Evolutionary conservation across 2,113 vertebrate genomes (phyloP).

Genomic region (Otocyon megalotis): DNA sequence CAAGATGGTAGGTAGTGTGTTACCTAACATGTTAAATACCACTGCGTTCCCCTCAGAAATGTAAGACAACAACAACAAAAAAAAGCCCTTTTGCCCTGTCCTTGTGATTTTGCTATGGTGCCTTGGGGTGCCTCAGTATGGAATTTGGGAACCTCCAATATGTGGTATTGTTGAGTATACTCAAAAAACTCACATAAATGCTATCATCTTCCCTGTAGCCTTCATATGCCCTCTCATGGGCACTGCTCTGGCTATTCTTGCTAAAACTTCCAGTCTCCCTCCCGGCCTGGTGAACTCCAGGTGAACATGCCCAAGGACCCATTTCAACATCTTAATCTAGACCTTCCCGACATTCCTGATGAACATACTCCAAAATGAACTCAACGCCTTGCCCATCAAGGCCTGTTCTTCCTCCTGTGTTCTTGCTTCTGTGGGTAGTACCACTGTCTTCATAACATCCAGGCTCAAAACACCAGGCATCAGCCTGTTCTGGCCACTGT

Average conservation of each 20-base stretch:
- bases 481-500: neutral
- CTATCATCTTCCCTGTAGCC: neutral
- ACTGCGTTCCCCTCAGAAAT: neutral
- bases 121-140: neutral
- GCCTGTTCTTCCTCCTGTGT: neutral
- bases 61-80: neutral
- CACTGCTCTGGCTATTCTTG: neutral
- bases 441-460: neutral
- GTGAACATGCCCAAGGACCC: too few species aligned
- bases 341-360: neutral
- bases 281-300: neutral
- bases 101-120: too few species aligned
- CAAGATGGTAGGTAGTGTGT: too few species aligned
- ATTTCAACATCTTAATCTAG: neutral
- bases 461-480: neutral
- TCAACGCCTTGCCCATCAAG: neutral
- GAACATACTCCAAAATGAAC: neutral
- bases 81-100: fast-evolving
- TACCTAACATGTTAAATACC: neutral
- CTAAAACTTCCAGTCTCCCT: neutral
- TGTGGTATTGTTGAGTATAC: fast-evolving
- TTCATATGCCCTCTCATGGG: neutral
- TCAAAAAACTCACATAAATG: too few species aligned
- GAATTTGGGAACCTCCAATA: neutral
- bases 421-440: neutral